Evolutionary conservation across 2,888 invertebrate species (phyloP), one percentile per base, ranked within the genome.

Genomic region (Mellilla xanthometata): DNA sequence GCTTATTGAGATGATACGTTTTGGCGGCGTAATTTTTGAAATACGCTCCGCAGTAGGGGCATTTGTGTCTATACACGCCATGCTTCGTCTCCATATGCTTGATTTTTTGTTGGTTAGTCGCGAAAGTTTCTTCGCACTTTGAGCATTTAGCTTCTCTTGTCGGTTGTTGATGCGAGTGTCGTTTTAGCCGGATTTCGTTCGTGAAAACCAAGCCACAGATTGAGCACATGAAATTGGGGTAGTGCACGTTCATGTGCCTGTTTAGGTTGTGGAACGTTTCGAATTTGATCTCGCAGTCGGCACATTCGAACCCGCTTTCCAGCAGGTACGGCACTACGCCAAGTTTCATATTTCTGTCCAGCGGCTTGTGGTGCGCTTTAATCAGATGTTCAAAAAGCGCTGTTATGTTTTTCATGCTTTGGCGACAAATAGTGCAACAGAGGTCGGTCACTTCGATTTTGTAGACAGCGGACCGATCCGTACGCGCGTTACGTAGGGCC

Each of bases 191-290:
- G 4, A 11, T 8, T 27, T 28, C 19, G 15, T 28, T 27, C 2
- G n/a, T 19, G 27, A 36, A 36, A 1, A 26, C 35, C 3, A 56
- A 36, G 0, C 60, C 62, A 23, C 73, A 74, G 2, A 64, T 43
- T 0, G 70, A 64, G 31, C 84, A 84, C 1, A 72, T 45, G 31
- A 60, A 78, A 54, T 78, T 76, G 15, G 63, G 66, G 28, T 65
- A 76, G 41, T 84, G 81, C 0, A 42, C 49, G n/a, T 70, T 68
- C 72, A 80, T 76, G 32, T 84, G 83, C 8, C 67, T 62, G 7
- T 31, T 45, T 55, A 42, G 2, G 70, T 51, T 12, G 0, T 8
- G 28, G 13, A 44, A 44, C 5, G 10, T 2, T n/a, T 28, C 28
- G 10, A 38, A 38, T 4, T 6, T 13, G 12, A 36, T 8, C 26